Evolutionary conservation across 2,888 invertebrate genomes (phyloP).

Genomic region (Archaeoteleia sp.): DNA sequence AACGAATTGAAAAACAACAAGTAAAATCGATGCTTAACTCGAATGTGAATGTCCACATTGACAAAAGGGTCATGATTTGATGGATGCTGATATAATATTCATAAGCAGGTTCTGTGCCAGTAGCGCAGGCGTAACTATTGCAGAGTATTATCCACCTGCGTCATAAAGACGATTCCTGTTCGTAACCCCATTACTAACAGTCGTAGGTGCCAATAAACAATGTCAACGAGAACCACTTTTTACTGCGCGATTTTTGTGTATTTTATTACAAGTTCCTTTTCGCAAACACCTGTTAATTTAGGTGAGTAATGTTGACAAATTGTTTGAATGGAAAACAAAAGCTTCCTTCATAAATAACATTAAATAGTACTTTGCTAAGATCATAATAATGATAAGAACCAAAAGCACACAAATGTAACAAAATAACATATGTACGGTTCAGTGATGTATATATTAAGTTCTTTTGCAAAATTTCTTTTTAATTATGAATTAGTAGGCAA

Average conservation of each 20-base stretch:
- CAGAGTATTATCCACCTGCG: conserved; percentile 41
- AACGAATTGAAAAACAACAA: too few relatives aligned
- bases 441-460: too few relatives aligned
- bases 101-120: conserved; percentile 56
- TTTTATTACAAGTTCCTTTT: conserved; percentile 41
- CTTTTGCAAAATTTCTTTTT: too few relatives aligned
- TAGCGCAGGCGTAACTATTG: conserved; percentile 63
- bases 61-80: conserved; percentile 65
- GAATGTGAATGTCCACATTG: conserved; percentile 43
- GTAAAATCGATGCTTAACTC: conserved; percentile 21
- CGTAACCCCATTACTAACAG: conserved; percentile 49
- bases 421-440: too few relatives aligned
- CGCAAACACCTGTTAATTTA: conserved; percentile 60
- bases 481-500: too few relatives aligned
- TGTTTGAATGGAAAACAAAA: conserved; percentile 19
- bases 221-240: conserved; percentile 49
- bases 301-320: conserved; percentile 57
- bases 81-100: conserved; percentile 66
- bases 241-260: conserved; percentile 38
- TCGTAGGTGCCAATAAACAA: conserved; percentile 50
- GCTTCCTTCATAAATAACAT: conserved; percentile 9
- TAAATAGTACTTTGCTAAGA: too few relatives aligned
- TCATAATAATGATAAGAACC: too few relatives aligned
- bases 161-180: conserved; percentile 53
- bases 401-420: too few relatives aligned